A percentile compares a stretch with the other conserved stretches of the same genome.
These are phyloP conservation scores for Sandelia bainsii DNA, from an alignment of 2,797 vertebrate species.

Conservation along the genomic window DNA sequence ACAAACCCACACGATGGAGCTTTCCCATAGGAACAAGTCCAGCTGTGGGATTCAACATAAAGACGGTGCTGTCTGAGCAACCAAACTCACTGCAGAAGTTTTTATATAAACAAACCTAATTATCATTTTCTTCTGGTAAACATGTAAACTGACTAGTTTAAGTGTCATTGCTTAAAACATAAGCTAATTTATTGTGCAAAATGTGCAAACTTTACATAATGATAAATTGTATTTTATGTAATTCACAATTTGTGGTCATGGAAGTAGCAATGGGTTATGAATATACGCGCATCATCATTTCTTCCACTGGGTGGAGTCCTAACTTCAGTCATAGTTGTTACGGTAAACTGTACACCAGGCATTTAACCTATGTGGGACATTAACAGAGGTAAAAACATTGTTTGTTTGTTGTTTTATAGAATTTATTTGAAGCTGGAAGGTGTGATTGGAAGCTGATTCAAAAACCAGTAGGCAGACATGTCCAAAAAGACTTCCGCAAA, in stretches of 20 bases:
- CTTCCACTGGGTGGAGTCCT: slow-evolving; percentile 68
- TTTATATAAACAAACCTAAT: not conserved
- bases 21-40: slow-evolving; percentile 13
- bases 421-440: not conserved
- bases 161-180: not conserved
- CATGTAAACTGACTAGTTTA: too few relatives aligned
- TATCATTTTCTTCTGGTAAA: not conserved
- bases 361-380: not conserved
- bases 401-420: not conserved
- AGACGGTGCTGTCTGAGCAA: slow-evolving; percentile 27
- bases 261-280: not conserved
- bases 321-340: not conserved
- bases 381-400: not conserved
- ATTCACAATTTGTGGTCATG: not conserved
- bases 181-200: not conserved
- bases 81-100: not conserved
- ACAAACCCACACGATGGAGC: slow-evolving; percentile 5
- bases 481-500: not conserved
- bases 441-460: not conserved
- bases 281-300: slow-evolving; percentile 18
- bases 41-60: slow-evolving; percentile 47
- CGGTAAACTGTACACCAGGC: not conserved
- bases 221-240: not conserved
- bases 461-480: not conserved
- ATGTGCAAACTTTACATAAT: not conserved